Evolutionary conservation across 2,113 vertebrate species (phyloP).

Genomic region (Arizona elegans): DNA sequence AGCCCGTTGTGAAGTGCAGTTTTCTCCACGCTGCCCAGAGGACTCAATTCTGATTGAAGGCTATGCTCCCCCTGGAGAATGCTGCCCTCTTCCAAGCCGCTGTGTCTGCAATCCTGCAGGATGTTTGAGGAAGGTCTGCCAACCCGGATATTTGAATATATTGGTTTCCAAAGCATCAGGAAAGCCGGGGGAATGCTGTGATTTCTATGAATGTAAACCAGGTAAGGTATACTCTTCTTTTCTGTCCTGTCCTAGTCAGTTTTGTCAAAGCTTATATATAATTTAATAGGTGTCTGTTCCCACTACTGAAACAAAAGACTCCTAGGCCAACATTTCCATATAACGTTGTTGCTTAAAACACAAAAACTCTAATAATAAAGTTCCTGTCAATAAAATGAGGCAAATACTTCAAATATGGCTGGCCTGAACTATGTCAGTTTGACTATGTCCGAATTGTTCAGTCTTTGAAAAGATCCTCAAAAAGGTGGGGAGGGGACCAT

Average conservation of each 20-base stretch:
- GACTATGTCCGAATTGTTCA: not conserved
- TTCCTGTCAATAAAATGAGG: not conserved
- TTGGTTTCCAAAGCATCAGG: constrained; percentile 86
- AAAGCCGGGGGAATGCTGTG: constrained; percentile 88
- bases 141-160: constrained; percentile 86
- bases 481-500: not conserved
- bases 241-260: not conserved
- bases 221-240: constrained; percentile 62
- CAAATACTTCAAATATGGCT: not conserved
- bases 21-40: constrained; percentile 87
- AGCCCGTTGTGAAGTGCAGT: constrained; percentile 89
- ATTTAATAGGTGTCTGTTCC: not conserved
- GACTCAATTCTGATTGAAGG: constrained; percentile 89
- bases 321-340: not conserved
- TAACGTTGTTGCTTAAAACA: not conserved
- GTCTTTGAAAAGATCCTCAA: not conserved
- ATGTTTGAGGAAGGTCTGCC: constrained; percentile 88
- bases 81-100: constrained; percentile 86
- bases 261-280: not conserved
- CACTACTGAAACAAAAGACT: not conserved
- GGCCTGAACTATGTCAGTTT: not conserved
- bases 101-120: constrained; percentile 87
- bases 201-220: constrained; percentile 92
- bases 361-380: not conserved
- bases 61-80: constrained; percentile 86